phyloP scores from a whole-genome alignment of 2,888 invertebrate species.

The Balanococcus diminutus region DNA sequence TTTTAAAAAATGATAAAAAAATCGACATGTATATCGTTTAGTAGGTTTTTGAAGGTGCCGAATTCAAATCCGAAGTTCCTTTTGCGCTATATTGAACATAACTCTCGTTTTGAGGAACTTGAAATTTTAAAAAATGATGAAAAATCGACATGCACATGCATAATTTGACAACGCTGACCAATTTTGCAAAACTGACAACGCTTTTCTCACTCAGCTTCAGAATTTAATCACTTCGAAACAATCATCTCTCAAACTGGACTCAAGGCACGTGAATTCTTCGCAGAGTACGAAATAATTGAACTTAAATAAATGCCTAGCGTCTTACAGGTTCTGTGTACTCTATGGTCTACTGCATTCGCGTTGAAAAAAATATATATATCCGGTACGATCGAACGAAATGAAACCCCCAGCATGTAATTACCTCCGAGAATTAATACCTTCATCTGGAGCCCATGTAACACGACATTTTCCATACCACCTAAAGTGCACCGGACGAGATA shows the following conservation, averaged over 20 bases:
- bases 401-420: not conserved
- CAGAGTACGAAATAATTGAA: not conserved
- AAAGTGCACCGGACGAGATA: slow-evolving; percentile 11
- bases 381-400: not conserved
- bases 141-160: too few species aligned
- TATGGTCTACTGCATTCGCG: not conserved
- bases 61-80: too few species aligned
- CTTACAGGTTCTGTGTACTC: not conserved
- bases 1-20: too few species aligned
- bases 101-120: too few species aligned
- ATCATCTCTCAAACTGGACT: not conserved
- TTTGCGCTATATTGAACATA: too few species aligned
- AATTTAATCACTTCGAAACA: not conserved
- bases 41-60: too few species aligned
- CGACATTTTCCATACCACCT: slow-evolving; percentile 11
- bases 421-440: not conserved
- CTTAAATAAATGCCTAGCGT: not conserved
- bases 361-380: not conserved
- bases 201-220: not conserved
- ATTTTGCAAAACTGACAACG: too few species aligned
- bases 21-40: too few species aligned
- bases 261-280: not conserved
- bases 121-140: too few species aligned
- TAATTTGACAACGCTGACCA: too few species aligned
- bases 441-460: not conserved